phyloP scores from a whole-genome alignment of 2,797 vertebrate genomes.

The Microctenopoma steveboyesi region DNA sequence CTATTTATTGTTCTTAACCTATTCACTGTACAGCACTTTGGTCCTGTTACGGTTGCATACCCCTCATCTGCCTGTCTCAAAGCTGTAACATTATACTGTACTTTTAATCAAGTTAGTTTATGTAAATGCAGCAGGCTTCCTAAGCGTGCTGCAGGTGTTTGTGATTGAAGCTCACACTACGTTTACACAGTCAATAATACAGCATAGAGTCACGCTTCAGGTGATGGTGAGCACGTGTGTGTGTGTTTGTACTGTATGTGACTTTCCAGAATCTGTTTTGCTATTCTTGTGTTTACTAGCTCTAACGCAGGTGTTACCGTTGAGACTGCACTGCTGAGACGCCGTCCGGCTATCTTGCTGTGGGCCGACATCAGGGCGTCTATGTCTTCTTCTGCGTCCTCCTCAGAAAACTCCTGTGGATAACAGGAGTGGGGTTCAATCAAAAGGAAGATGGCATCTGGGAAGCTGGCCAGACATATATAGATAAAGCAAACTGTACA shows the following conservation, averaged over 20 bases:
- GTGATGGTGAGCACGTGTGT: constrained; percentile 13
- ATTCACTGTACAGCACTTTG: no score
- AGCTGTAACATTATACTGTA: background rate
- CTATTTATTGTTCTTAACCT: no score
- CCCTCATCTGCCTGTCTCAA: background rate
- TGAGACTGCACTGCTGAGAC: constrained; percentile 85
- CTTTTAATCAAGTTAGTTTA: constrained; percentile 30
- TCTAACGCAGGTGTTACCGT: constrained; percentile 82
- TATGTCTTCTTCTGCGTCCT: constrained; percentile 88
- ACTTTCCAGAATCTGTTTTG: background rate
- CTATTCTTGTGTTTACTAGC: constrained; percentile 16
- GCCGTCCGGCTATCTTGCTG: constrained; percentile 72
- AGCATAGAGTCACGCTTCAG: constrained; percentile 22
- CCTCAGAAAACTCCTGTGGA: constrained; percentile 85
- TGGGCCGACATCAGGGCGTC: constrained; percentile 85
- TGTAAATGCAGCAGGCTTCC: constrained; percentile 26
- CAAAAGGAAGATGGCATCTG: constrained; percentile 29
- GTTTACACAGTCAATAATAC: constrained; percentile 60
- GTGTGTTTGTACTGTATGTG: constrained; percentile 15
- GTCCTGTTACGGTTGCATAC: background rate
- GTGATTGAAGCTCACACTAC: constrained; percentile 28
- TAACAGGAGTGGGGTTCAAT: constrained; percentile 47
- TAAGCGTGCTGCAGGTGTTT: constrained; percentile 9
- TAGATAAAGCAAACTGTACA: background rate
- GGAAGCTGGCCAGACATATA: constrained; percentile 23